Conservation (phyloP, 2,797 vertebrate genomes). For the Vireo griseus region DNA sequence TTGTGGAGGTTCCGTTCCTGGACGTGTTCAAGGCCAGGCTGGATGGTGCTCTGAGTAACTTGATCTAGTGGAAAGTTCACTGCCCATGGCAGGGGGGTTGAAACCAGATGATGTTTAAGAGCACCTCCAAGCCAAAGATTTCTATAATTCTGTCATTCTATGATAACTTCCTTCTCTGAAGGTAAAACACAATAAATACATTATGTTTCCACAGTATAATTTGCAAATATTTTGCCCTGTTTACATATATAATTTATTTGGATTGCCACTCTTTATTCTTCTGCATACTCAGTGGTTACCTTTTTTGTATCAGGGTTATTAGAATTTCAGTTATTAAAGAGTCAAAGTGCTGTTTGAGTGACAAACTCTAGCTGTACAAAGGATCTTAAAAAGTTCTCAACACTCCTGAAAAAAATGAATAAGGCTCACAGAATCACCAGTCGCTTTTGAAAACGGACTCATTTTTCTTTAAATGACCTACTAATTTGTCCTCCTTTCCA, state of each 20-base stretch:
- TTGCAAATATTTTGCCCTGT: not conserved
- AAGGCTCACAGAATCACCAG: not conserved
- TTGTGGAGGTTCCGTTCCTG: not conserved
- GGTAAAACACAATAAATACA: not conserved
- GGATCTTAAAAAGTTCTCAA: not conserved
- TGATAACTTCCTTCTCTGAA: not conserved
- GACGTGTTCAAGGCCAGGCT: not conserved
- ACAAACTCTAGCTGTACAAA: not conserved
- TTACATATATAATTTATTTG: not conserved
- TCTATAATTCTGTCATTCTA: not conserved
- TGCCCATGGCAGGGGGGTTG: not conserved
- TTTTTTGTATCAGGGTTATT: not conserved
- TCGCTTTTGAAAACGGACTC: not conserved
- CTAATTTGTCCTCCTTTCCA: not conserved
- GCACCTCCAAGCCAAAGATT: not conserved
- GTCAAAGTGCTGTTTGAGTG: not conserved
- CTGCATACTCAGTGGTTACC: not conserved
- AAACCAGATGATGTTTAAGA: not conserved
- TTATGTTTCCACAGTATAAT: not conserved
- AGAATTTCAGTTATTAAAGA: not conserved
- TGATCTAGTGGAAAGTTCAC: not conserved
- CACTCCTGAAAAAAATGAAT: accelerated
- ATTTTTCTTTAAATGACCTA: not conserved
- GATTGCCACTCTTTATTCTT: not conserved
- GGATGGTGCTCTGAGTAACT: not conserved